phyloP scores from a whole-genome alignment of 2,888 invertebrate species.

The Thera obeliscata region DNA sequence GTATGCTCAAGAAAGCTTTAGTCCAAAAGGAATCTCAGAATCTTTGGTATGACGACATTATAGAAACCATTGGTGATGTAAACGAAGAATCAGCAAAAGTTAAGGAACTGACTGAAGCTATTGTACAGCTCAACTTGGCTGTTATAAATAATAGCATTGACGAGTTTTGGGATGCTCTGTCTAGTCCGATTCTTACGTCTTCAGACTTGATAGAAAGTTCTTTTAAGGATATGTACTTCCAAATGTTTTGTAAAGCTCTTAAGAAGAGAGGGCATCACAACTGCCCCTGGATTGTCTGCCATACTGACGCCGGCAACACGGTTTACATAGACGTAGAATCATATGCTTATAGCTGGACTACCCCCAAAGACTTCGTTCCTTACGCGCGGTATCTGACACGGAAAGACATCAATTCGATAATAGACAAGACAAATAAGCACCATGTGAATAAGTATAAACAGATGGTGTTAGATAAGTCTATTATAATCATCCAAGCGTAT shows the following conservation, averaged over 20 bases:
- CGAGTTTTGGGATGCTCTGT: conserved; percentile 70
- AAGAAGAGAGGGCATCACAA: conserved; percentile 74
- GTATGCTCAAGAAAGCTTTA: conserved; percentile 78
- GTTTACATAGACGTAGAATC: conserved; percentile 82
- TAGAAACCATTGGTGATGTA: conserved; percentile 75
- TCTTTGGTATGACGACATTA: conserved; percentile 85
- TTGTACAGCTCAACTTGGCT: conserved; percentile 74
- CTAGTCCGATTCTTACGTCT: conserved; percentile 57
- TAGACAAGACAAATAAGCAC: conserved; percentile 76
- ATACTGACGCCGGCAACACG: conserved; percentile 78
- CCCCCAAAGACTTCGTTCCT: conserved; percentile 79
- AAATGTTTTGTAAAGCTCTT: conserved; percentile 73
- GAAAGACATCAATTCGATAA: conserved; percentile 68
- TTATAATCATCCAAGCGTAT: conserved; percentile 85
- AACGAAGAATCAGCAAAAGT: conserved; percentile 77
- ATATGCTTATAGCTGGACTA: conserved; percentile 79
- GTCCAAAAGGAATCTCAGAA: conserved; percentile 82
- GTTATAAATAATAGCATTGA: conserved; percentile 70
- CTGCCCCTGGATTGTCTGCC: conserved; percentile 81
- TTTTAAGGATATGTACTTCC: conserved; percentile 77
- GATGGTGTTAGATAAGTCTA: conserved; percentile 67
- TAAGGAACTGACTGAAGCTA: conserved; percentile 72
- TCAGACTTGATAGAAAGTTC: conserved; percentile 60
- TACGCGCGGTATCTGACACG: conserved; percentile 76
- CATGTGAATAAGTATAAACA: conserved; percentile 73